Base-by-base conservation (phyloP, 1,140 invertebrate species). In the Aethina tumida region DNA sequence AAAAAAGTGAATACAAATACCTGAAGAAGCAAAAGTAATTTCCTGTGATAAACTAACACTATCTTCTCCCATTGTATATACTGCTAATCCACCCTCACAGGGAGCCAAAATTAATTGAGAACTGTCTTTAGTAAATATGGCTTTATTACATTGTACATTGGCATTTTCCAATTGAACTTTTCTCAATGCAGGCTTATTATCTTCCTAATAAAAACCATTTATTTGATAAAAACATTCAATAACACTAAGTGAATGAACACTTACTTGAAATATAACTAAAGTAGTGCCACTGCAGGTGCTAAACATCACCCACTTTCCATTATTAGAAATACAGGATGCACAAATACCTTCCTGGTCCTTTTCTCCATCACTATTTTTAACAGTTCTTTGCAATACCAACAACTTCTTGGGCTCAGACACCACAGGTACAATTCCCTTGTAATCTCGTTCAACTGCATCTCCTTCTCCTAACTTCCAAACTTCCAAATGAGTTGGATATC, bases 261-360 rank as follows among this genome's bases (percentile, higher is more conserved):
- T 62, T 53, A 69, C 65, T 25, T 71, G 67, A 43, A 85, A 73
- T 46, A 72, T 70, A 50, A 80, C 81, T 18, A 89, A 60, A 38
- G 78, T 70, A 10, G 85, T 50, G 22, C 72, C 63, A 25, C 56
- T 66, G 16, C 74, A 63, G 1, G 84, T 87, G 0, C 82, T 81
- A 57, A 85, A 87, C 7, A 79, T 73, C 15, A 92, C 70, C 55
- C 74, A 74, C 34, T 73, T 69, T 2, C 75, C 77, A 53, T 79
- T 68, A 1, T 69, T 67, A 5, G 79, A 84, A 4, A 90, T 64
- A 5, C 75, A 72, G 52, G 71, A 71, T 52, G 75, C 80, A 5
- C 74, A 53, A 12, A 88, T 77, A 12, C 62, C 65, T 49, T 81
- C 76, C 5, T 71, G 65, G 2, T 65, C 59, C 53, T 78, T 75